Conservation (phyloP, 2,113 vertebrate species). For the Chaetodon auriga region DNA sequence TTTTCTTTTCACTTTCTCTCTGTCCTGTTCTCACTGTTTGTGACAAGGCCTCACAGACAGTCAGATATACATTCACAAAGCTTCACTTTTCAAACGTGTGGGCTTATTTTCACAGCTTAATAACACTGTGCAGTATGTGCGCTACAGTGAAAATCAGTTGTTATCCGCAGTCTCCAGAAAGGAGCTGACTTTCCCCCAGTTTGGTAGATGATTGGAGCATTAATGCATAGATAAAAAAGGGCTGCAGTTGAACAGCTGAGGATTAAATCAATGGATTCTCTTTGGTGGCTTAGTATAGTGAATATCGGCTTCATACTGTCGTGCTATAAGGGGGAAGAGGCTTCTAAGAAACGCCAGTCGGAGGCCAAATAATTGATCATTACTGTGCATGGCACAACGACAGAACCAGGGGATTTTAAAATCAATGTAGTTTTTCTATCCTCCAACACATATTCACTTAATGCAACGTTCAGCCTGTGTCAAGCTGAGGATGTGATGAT, state of each 20-base stretch:
- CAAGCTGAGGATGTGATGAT: constrained; percentile 46
- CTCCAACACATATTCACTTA: constrained; percentile 59
- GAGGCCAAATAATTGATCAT: constrained; percentile 74
- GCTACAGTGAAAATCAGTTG: constrained; percentile 20
- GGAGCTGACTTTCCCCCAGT: constrained; percentile 9
- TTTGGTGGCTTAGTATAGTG: constrained; percentile 44
- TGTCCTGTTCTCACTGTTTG: constrained; percentile 12
- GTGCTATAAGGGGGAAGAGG: constrained; percentile 28
- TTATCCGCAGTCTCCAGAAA: constrained; percentile 26
- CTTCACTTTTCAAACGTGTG: constrained; percentile 5
- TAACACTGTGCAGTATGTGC: neutral
- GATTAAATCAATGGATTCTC: constrained; percentile 64
- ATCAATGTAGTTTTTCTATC: constrained; percentile 57
- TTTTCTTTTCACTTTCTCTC: constrained; percentile 30
- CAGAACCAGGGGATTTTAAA: constrained; percentile 52
- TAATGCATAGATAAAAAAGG: constrained; percentile 37
- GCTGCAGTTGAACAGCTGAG: constrained; percentile 30
- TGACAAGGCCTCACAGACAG: constrained; percentile 14
- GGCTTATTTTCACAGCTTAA: constrained; percentile 30
- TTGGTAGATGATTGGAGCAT: constrained; percentile 46
- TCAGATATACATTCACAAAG: neutral
- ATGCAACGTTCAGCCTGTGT: constrained; percentile 60
- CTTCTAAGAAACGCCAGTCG: constrained; percentile 37
- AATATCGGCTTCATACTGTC: constrained; percentile 6
- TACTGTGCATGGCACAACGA: constrained; percentile 43